Conservation (phyloP, 2,888 invertebrate genomes). For the Calephelis perditalis region DNA sequence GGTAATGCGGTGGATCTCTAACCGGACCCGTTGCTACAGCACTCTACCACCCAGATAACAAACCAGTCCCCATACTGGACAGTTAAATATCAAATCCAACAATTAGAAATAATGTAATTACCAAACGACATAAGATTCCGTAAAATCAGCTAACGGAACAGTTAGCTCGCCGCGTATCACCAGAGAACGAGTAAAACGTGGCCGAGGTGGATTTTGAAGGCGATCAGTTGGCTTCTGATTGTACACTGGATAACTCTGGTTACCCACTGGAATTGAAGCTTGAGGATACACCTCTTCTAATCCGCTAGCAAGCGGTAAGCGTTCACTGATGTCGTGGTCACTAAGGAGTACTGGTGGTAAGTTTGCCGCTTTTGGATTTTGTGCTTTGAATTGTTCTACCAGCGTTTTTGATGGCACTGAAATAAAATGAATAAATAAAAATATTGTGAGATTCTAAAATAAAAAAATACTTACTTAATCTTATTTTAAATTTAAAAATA, state of each 20-base stretch:
- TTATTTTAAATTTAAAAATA: too few relatives aligned
- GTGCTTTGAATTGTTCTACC: not conserved
- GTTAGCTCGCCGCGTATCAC: constrained; percentile 45
- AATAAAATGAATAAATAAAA: not conserved
- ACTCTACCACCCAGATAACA: too few relatives aligned
- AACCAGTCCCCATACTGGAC: too few relatives aligned
- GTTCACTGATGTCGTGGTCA: not conserved
- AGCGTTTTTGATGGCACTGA: not conserved
- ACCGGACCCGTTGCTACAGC: too few relatives aligned
- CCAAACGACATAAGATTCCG: constrained; percentile 52
- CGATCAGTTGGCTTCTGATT: not conserved
- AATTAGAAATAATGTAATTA: constrained; percentile 24
- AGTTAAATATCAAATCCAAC: too few relatives aligned
- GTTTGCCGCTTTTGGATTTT: not conserved
- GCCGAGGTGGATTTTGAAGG: constrained; percentile 34
- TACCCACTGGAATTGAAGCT: not conserved
- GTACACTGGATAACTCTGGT: too few relatives aligned
- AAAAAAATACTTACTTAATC: too few relatives aligned
- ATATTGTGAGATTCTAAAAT: too few relatives aligned
- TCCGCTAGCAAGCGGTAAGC: not conserved
- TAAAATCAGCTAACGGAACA: constrained; percentile 51
- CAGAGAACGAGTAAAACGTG: constrained; percentile 28
- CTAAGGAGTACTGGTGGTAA: not conserved
- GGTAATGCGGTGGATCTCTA: too few relatives aligned
- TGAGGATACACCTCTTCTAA: not conserved